Conservation (phyloP, 2,113 vertebrate species). For the Etheostoma cragini region DNA sequence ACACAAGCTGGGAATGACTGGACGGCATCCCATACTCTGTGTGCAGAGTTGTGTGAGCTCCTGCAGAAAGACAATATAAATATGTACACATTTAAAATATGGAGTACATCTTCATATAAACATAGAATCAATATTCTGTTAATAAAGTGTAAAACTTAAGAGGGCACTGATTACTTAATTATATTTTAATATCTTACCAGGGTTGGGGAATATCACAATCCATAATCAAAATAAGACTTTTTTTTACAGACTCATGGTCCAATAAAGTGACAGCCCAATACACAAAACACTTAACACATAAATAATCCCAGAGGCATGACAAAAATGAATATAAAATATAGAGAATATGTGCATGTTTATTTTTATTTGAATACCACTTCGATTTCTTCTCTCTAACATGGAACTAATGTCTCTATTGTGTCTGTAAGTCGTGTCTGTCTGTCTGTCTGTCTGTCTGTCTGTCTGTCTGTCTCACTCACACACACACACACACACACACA, state of each 20-base stretch:
- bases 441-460: too few relatives aligned
- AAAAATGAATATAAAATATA: too few relatives aligned
- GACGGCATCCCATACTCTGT: slow-evolving; percentile 98
- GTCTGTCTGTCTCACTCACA: too few relatives aligned
- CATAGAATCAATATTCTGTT: neutral
- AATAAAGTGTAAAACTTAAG: neutral
- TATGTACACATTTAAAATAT: slow-evolving; percentile 19
- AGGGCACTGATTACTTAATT: neutral
- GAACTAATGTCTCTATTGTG: neutral
- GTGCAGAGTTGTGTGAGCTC: slow-evolving; percentile 86
- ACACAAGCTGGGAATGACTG: slow-evolving; percentile 97
- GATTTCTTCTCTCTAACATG: neutral
- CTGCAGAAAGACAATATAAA: slow-evolving; percentile 78
- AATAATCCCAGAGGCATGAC: too few relatives aligned
- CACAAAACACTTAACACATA: too few relatives aligned
- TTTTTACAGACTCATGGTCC: too few relatives aligned
- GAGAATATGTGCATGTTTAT: neutral
- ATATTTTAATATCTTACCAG: neutral
- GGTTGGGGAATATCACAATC: neutral
- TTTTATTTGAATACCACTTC: neutral
- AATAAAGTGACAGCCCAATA: too few relatives aligned
- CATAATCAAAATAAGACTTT: too few relatives aligned
- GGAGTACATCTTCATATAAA: neutral
- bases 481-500: too few relatives aligned
- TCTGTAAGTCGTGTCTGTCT: neutral